Evolutionary conservation across 2,888 invertebrate species (phyloP).

Genomic region (Scrobipalpa costella): DNA sequence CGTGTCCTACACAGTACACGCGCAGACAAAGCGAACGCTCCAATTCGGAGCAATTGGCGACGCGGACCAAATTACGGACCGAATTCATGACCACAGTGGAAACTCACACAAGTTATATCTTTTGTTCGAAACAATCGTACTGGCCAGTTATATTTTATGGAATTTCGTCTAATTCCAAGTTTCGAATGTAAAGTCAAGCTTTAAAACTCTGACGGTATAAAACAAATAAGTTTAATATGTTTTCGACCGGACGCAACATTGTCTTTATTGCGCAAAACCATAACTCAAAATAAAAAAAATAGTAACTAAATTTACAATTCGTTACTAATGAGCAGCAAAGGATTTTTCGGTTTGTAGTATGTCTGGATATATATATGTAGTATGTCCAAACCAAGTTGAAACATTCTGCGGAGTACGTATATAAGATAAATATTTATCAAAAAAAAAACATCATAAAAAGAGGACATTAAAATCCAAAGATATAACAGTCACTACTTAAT

Average conservation of each 20-base stretch:
- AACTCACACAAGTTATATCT: constrained; percentile 8
- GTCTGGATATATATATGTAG: too few relatives aligned
- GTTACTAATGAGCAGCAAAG: too few relatives aligned
- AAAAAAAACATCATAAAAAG: too few relatives aligned
- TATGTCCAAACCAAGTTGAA: too few relatives aligned
- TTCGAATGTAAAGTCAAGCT: not conserved
- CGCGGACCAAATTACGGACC: constrained; percentile 23
- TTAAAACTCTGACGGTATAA: constrained; percentile 15
- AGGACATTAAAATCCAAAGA: too few relatives aligned
- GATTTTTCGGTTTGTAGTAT: too few relatives aligned
- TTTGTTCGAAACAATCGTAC: constrained; percentile 6
- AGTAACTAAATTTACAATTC: too few relatives aligned
- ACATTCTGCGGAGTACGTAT: too few relatives aligned
- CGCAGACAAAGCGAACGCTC: constrained; percentile 24
- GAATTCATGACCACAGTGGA: constrained; percentile 10
- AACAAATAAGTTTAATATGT: not conserved
- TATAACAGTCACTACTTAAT: too few relatives aligned
- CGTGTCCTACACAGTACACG: constrained; percentile 27
- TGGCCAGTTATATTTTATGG: constrained; percentile 6
- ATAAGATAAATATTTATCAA: too few relatives aligned
- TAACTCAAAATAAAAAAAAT: too few relatives aligned
- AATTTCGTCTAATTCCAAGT: constrained; percentile 10
- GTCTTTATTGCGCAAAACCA: too few relatives aligned
- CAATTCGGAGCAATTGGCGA: constrained; percentile 23
- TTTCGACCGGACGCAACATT: not conserved